Evolutionary conservation across 2,113 vertebrate genomes (phyloP), one percentile per base, ranked within the genome.

Genomic region (Marmota flaviventris): DNA sequence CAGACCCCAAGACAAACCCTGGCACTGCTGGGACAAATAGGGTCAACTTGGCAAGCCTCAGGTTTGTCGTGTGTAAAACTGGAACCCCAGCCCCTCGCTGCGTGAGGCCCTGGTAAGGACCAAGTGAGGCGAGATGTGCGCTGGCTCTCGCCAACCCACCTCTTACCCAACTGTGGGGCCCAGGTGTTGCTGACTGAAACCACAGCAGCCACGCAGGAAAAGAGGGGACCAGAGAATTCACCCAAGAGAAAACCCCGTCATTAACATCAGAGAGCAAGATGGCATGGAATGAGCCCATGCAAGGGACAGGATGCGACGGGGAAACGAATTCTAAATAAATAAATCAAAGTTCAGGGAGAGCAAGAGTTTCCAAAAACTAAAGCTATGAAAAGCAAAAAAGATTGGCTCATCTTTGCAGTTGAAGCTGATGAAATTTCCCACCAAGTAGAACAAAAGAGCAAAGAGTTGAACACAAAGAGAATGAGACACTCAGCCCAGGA

Each of bases 201-300:
- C 65, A 63, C 56, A 79, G 22, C 56, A 51, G 88, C 25, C n/a
- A 76, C n/a, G 27, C 29, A 58, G 78, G 53, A 69, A 77, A 53
- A 76, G 12, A 34, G 16, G 75, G 7, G 7, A 48, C 39, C 34
- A 29, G 42, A 70, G 2, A 32, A 56, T n/a, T 69, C 72, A 63
- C 65, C 32, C 27, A 39, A 67, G 63, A 29, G n/a, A 85, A 73
- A 37, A 45, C 14, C 13, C 42, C 5, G 10, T 4, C 18, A 32
- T 67, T 67, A 73, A 39, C 7, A 73, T 18, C 39, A 77, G 32
- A 75, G 48, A 78, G 42, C 1, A 18, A 0, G 20, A 37, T 7
- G 3, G 10, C 0, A 17, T 0, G 6, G 37, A 32, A 16, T 29
- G 75, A 67, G 61, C 5, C n/a, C 27, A 29, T 0, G 6, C 42